These are phyloP conservation scores for Acleris holmiana DNA, from an alignment of 2,888 invertebrate species.

Conservation along the genomic window DNA sequence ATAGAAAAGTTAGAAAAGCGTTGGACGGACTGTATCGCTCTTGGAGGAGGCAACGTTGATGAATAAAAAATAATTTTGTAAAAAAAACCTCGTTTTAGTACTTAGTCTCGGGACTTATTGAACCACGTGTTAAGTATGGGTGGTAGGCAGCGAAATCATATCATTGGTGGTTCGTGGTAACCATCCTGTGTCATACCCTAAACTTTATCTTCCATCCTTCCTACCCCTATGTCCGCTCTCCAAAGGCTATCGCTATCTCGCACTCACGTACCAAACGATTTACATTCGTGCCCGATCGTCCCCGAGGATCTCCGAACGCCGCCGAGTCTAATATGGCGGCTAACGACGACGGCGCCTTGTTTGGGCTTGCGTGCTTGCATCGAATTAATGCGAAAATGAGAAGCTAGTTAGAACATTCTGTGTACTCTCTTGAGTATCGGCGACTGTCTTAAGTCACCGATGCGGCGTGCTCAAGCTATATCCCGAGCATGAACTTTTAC, in stretches of 20 bases:
- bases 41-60: too few species aligned
- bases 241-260: slow-evolving; percentile 42
- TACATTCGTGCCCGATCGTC: slow-evolving; percentile 35
- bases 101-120: too few species aligned
- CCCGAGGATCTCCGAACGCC: slow-evolving; percentile 29
- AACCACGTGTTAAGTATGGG: too few species aligned
- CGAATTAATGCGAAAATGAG: slow-evolving; percentile 12
- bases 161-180: too few species aligned
- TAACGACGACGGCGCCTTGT: slow-evolving; percentile 42
- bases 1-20: too few species aligned
- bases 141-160: too few species aligned
- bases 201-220: background rate
- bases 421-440: background rate
- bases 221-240: slow-evolving; percentile 6
- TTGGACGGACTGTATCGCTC: too few species aligned
- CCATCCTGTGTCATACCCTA: too few species aligned
- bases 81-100: too few species aligned
- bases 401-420: slow-evolving; percentile 4
- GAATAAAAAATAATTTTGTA: too few species aligned
- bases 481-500: too few species aligned
- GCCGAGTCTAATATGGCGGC: slow-evolving; percentile 36
- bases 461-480: too few species aligned
- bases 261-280: slow-evolving; percentile 40
- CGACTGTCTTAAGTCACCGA: background rate
- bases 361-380: slow-evolving; percentile 30